Base-by-base conservation (phyloP, 1,140 invertebrate genomes). In the Euwallacea similis region DNA sequence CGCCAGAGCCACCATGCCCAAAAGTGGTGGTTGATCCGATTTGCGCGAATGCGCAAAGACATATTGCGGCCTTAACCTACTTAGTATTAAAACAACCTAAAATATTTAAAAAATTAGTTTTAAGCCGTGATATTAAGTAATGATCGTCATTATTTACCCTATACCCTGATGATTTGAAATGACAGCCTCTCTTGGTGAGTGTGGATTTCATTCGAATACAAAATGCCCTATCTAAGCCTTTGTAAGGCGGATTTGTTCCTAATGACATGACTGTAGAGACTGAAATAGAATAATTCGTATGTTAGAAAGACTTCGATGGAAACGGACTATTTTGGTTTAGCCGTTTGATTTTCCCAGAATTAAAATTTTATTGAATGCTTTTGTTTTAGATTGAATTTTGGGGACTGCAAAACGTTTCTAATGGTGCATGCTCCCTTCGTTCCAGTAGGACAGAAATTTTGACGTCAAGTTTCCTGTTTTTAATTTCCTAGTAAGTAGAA, bases 161-260 rank as follows among this genome's bases (percentile, higher is more conserved):
- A 84, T 98, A 99, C 80, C 97, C 97, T 62, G 96, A 98, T 16
- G 95, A 97, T 82, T 98, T 98, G 82, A 98, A 97, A 83, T 99
- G 97, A 79, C 97, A 98, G 9, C 96, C 97, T 79, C 96, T 85
- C 84, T 98, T 99, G 13, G 96, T 98, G 21, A 98, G 85, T 0
- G 97, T 98, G 16, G 96, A 98, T 80, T 98, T 98, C 96, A 99
- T 98, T 72, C 97, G 87, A 9, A 98, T 88, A 83, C 96, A 98
- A 84, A 98, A 98, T 3, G 95, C 93, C 76, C 96, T 84, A 75
- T 97, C 94, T 81, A 93, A 89, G 7, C 95, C 94, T 81, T 94
- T 91, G 82, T 91, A 95, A 61, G 88, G 86, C 55, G 87, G 90
- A 74, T 88, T 90, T 2, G 88, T 87, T 46, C 87, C 87, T 66